These are phyloP conservation scores for Chelonia mydas DNA, from an alignment of 2,797 vertebrate species.

Conservation along the genomic window DNA sequence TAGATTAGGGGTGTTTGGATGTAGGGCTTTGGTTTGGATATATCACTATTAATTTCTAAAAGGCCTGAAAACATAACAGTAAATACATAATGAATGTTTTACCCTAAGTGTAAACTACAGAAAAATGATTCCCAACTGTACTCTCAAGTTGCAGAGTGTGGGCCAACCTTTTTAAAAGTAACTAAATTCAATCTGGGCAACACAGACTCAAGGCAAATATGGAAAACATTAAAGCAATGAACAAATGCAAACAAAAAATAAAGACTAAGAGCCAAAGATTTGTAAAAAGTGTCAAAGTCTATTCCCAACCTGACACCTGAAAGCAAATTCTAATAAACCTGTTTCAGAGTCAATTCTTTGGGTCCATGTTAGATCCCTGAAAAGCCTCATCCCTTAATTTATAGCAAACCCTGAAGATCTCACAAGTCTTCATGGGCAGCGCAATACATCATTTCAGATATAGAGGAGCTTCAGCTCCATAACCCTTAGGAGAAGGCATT, in stretches of 20 bases:
- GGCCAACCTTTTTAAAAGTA: background rate
- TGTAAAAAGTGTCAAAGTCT: too few relatives aligned
- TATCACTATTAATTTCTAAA: background rate
- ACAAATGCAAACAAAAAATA: too few relatives aligned
- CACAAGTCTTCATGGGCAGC: too few relatives aligned
- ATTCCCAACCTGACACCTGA: too few relatives aligned
- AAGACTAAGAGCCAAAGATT: too few relatives aligned
- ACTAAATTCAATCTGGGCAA: background rate
- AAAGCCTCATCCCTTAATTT: too few relatives aligned
- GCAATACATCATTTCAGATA: background rate
- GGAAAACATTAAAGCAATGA: background rate
- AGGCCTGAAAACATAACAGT: background rate
- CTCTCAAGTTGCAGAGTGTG: background rate
- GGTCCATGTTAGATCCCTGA: too few relatives aligned
- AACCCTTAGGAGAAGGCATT: background rate
- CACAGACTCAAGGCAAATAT: background rate
- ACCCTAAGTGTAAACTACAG: background rate
- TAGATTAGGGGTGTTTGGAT: background rate
- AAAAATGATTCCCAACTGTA: background rate
- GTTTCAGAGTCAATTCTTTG: too few relatives aligned
- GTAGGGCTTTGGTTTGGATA: background rate
- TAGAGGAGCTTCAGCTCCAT: background rate
- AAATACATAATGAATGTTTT: background rate
- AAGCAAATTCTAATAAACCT: too few relatives aligned
- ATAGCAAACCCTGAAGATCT: too few relatives aligned